phyloP scores from a whole-genome alignment of 2,888 invertebrate genomes.

The Zonitis immaculata region DNA sequence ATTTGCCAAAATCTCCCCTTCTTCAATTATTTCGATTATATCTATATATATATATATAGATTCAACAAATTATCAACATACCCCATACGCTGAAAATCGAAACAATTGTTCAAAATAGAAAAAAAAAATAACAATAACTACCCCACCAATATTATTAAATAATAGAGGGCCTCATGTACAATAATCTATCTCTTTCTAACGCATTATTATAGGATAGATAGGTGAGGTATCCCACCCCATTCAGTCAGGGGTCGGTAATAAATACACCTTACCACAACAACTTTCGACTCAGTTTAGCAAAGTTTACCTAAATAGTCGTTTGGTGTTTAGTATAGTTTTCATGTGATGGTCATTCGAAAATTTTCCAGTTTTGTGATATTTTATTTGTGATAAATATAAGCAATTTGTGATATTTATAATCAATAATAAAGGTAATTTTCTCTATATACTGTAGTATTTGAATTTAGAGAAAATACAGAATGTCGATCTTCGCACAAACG shows the following conservation, averaged over 20 bases:
- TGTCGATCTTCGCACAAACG: no score
- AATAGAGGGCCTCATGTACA: not conserved
- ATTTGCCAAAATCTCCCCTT: not conserved
- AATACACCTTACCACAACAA: not conserved
- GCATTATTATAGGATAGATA: not conserved
- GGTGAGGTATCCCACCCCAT: not conserved
- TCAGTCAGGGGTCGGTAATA: not conserved
- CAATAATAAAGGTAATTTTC: no score
- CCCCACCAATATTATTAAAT: not conserved
- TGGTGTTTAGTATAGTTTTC: not conserved
- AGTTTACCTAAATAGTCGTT: not conserved
- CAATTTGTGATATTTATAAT: no score
- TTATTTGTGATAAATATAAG: no score
- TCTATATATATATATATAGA: no score
- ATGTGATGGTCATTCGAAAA: not conserved
- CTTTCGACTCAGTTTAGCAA: not conserved
- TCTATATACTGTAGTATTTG: no score
- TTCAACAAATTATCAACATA: conserved; percentile 30
- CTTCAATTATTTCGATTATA: no score
- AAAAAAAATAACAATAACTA: conserved; percentile 2
- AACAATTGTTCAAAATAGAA: conserved; percentile 26
- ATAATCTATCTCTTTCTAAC: not conserved
- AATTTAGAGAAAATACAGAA: no score
- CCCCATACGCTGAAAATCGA: conserved; percentile 33
- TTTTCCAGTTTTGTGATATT: no score